phyloP scores from a whole-genome alignment of 2,113 vertebrate species.

The Dipodomys ordii region DNA sequence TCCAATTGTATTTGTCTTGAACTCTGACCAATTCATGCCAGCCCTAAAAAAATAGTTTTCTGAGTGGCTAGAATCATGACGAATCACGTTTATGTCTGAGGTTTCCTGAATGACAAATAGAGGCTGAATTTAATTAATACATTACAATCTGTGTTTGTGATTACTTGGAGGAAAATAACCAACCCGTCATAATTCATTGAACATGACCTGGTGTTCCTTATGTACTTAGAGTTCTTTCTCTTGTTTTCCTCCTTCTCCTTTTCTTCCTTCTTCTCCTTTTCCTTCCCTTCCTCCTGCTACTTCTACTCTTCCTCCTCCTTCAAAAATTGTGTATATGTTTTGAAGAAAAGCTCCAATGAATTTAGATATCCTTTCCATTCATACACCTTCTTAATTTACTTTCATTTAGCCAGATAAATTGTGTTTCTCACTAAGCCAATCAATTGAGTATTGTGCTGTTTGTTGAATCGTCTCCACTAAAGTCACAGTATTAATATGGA shows the following conservation, averaged over 20 bases:
- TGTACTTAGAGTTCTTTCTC: background rate
- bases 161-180: slow-evolving; percentile 73
- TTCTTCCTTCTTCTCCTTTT: background rate
- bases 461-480: slow-evolving; percentile 70
- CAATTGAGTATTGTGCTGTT: slow-evolving; percentile 62
- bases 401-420: slow-evolving; percentile 33
- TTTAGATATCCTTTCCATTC: slow-evolving; percentile 42
- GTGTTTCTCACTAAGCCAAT: background rate
- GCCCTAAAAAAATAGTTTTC: slow-evolving; percentile 62
- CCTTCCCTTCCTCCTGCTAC: rapidly evolving
- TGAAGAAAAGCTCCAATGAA: slow-evolving; percentile 38
- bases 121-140: slow-evolving; percentile 74
- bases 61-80: slow-evolving; percentile 63
- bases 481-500: slow-evolving; percentile 78
- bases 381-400: slow-evolving; percentile 35
- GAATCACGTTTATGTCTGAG: slow-evolving; percentile 40
- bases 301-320: background rate
- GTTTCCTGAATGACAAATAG: slow-evolving; percentile 59
- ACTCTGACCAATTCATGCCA: slow-evolving; percentile 39
- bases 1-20: slow-evolving; percentile 80
- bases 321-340: slow-evolving; percentile 37
- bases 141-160: slow-evolving; percentile 67
- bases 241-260: rapidly evolving
- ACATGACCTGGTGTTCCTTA: slow-evolving; percentile 63
- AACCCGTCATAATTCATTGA: slow-evolving; percentile 78